These are phyloP conservation scores for Oreohelix idahoensis DNA, from an alignment of 1,140 invertebrate genomes.

Conservation along the genomic window DNA sequence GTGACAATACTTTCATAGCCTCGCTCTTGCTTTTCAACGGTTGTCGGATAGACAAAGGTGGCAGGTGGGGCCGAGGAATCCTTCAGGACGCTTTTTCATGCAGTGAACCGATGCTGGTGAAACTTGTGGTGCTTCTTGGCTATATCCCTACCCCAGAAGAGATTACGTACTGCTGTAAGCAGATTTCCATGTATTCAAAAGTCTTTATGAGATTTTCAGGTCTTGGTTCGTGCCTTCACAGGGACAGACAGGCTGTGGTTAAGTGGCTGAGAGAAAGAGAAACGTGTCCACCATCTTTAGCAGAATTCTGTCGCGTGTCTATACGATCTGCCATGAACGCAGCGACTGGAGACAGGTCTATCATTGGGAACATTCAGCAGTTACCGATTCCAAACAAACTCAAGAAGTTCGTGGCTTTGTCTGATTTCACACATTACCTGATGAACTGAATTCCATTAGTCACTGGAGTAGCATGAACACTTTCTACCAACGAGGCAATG, in stretches of 20 bases:
- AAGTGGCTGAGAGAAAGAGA: constrained; percentile 24
- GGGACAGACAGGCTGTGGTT: constrained; percentile 38
- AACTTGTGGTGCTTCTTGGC: constrained; percentile 59
- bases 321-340: constrained; percentile 56
- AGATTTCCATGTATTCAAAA: constrained; percentile 63
- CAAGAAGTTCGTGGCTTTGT: constrained; percentile 55
- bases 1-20: constrained; percentile 63
- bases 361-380: constrained; percentile 52
- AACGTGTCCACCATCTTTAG: constrained; percentile 34
- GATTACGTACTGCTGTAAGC: constrained; percentile 58
- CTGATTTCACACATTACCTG: constrained; percentile 48
- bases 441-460: not conserved
- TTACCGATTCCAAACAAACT: constrained; percentile 56
- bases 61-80: constrained; percentile 55
- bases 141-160: constrained; percentile 62
- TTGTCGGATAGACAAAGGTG: constrained; percentile 49
- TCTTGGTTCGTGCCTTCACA: constrained; percentile 26
- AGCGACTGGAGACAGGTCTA: constrained; percentile 55
- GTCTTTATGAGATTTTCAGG: constrained; percentile 50
- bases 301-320: constrained; percentile 54
- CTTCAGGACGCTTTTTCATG: constrained; percentile 65
- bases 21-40: constrained; percentile 63
- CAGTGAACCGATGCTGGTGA: constrained; percentile 62
- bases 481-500: too few relatives aligned
- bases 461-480: too few relatives aligned